Percentiles rank a stretch among this genome's conserved stretches.
These are phyloP conservation scores for Eristalis arbustorum DNA, from an alignment of 2,888 invertebrate species.

Conservation along the genomic window DNA sequence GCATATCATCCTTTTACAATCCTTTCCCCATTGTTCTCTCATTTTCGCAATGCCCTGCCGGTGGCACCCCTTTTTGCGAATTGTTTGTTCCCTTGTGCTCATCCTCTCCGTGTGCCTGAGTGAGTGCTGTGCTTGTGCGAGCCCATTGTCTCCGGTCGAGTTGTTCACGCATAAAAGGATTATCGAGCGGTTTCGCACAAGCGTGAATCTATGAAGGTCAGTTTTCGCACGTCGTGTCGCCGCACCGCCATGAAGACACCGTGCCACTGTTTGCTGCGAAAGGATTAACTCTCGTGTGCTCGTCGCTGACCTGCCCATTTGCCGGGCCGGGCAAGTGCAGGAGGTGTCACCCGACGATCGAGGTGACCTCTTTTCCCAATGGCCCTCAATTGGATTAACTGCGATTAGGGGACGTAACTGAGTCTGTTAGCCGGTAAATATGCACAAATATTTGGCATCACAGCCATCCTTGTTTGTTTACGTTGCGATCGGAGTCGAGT, in stretches of 20 bases:
- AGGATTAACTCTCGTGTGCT: conserved; percentile 32
- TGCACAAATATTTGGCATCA: conserved; percentile 63
- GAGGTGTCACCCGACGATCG: conserved; percentile 37
- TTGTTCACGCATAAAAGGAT: conserved; percentile 65
- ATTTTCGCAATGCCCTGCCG: neutral
- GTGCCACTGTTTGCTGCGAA: conserved; percentile 24
- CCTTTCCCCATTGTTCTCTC: conserved; percentile 43
- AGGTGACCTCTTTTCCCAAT: conserved; percentile 53
- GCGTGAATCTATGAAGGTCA: neutral
- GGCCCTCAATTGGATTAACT: conserved; percentile 64
- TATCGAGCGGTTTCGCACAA: conserved; percentile 29
- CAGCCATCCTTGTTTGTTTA: conserved; percentile 39
- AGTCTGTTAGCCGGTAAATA: conserved; percentile 56
- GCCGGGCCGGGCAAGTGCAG: conserved; percentile 19
- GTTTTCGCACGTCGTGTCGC: conserved; percentile 26
- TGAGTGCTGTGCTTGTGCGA: conserved; percentile 14
- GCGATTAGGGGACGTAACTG: conserved; percentile 61
- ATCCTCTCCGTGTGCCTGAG: neutral
- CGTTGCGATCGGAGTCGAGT: conserved; percentile 40
- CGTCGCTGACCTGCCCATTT: neutral
- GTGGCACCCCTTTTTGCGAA: conserved; percentile 56
- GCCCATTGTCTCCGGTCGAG: conserved; percentile 4
- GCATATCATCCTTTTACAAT: conserved; percentile 70
- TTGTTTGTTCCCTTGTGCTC: neutral
- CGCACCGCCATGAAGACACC: conserved; percentile 7